These are phyloP conservation scores for Acropora tenuis DNA, from an alignment of 64 coral and sea anemone species.

Conservation along the genomic window DNA sequence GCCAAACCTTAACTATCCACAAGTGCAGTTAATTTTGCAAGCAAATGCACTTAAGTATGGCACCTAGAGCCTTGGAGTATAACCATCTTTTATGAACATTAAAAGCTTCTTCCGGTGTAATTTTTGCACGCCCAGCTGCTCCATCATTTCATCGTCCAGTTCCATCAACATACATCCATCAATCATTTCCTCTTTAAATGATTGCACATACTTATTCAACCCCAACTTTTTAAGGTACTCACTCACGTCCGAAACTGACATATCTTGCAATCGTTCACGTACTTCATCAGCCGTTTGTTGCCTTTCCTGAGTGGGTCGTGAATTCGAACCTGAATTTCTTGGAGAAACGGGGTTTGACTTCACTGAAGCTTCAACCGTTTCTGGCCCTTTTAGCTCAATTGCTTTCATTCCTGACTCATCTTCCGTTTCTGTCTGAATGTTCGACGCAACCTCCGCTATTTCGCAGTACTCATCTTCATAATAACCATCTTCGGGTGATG, in stretches of 20 bases:
- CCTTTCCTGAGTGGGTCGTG: not conserved
- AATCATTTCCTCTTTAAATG: slow-evolving; percentile 62
- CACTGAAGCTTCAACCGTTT: not conserved
- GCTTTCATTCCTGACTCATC: not conserved
- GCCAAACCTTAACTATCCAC: no score
- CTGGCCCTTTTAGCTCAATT: not conserved
- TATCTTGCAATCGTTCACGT: not conserved
- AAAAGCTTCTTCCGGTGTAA: slow-evolving; percentile 80
- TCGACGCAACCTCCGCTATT: not conserved
- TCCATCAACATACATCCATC: slow-evolving; percentile 77
- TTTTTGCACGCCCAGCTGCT: slow-evolving; percentile 53
- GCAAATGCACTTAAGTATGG: no score
- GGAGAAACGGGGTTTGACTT: not conserved
- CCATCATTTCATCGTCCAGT: slow-evolving; percentile 80
- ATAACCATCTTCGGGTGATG: no score
- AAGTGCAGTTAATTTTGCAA: no score
- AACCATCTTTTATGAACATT: slow-evolving; percentile 59
- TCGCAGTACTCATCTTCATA: not conserved
- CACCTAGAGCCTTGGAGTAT: slow-evolving; percentile 47
- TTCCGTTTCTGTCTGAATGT: not conserved
- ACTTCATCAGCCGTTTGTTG: not conserved
- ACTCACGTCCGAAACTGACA: slow-evolving; percentile 53
- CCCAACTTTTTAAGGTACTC: slow-evolving; percentile 69
- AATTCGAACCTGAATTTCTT: not conserved
- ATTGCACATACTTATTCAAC: slow-evolving; percentile 43